phyloP scores from a whole-genome alignment of 2,797 vertebrate genomes.

The Carduelis carduelis region DNA sequence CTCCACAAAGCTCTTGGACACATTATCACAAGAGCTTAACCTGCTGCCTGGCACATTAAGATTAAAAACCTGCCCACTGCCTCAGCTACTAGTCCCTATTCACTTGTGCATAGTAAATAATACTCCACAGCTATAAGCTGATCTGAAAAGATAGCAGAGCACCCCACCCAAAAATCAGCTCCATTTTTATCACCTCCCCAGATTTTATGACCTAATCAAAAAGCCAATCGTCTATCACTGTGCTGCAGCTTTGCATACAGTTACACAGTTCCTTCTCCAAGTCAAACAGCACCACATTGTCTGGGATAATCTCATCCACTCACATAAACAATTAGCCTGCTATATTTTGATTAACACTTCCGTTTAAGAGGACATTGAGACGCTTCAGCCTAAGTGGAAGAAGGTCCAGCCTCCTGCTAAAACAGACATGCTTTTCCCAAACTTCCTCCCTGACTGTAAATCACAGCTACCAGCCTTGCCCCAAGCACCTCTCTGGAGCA shows the following conservation, averaged over 20 bases:
- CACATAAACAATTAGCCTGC: constrained; percentile 36
- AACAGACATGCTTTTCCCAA: neutral
- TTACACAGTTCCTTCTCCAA: neutral
- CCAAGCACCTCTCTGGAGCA: neutral
- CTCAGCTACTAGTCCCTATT: neutral
- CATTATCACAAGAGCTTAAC: constrained; percentile 1
- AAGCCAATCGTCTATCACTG: neutral
- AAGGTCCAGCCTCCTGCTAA: neutral
- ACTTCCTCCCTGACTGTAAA: neutral
- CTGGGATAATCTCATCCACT: constrained; percentile 20
- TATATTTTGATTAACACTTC: constrained; percentile 49
- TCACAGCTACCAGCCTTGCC: neutral
- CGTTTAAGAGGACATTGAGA: neutral
- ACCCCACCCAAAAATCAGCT: neutral
- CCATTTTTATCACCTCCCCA: constrained; percentile 26
- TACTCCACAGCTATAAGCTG: neutral
- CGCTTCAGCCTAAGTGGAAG: neutral
- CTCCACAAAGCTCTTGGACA: neutral
- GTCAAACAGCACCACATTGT: constrained; percentile 15
- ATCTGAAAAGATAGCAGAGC: constrained; percentile 1
- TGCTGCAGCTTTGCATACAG: neutral
- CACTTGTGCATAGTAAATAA: neutral
- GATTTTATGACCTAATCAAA: constrained; percentile 9
- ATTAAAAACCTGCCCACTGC: neutral
- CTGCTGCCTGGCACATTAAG: neutral